Conservation (phyloP, 2,113 vertebrate genomes). For the Acinonyx jubatus region DNA sequence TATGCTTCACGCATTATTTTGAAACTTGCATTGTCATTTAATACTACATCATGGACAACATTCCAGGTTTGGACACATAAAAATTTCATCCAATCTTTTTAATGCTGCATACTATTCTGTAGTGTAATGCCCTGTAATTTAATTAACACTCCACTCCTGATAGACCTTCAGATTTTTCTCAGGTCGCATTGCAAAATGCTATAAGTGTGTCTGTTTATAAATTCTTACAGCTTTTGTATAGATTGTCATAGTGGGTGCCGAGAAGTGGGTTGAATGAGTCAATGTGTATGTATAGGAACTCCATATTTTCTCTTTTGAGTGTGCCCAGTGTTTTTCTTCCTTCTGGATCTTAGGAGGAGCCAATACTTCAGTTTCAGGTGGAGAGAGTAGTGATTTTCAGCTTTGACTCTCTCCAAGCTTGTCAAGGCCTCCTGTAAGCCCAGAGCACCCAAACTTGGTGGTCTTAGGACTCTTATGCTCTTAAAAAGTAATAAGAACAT, state of each 20-base stretch:
- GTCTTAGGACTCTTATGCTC: background rate
- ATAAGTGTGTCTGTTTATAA: background rate
- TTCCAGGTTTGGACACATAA: background rate
- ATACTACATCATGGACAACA: background rate
- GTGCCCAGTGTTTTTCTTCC: background rate
- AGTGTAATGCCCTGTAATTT: background rate
- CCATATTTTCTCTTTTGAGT: background rate
- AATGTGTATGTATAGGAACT: background rate
- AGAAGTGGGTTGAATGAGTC: background rate
- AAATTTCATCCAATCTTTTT: background rate
- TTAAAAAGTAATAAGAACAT: background rate
- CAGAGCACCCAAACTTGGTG: background rate
- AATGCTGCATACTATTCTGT: background rate
- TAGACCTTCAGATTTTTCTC: background rate
- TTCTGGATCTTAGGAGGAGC: background rate
- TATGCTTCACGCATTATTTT: background rate
- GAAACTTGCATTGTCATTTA: background rate
- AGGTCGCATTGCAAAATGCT: background rate
- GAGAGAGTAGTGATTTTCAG: background rate
- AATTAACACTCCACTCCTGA: background rate
- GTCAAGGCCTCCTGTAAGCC: background rate
- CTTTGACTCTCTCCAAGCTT: background rate
- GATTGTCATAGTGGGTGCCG: background rate
- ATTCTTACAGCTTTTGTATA: background rate
- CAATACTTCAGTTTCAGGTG: background rate